Evolutionary conservation across 2,797 vertebrate genomes (phyloP), one percentile per base, ranked within the genome.

Genomic region (Darevskia nairensis): DNA sequence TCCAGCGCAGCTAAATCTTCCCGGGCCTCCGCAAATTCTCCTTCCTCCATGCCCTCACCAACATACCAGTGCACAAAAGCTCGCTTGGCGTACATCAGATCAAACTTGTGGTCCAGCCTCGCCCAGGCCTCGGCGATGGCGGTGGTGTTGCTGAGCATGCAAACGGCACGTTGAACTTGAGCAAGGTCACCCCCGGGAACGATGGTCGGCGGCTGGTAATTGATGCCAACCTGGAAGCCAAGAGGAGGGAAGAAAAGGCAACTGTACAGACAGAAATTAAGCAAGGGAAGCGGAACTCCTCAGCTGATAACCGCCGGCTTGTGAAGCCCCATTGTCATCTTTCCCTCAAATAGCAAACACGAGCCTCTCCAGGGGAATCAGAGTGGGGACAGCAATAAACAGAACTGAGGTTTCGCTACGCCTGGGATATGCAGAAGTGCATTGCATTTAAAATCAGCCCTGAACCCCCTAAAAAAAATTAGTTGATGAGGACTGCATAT

Each of bases 21-120:
- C 91, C 98, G 95, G 86, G 98, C 98, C 96, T 99, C 98, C 0
- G 98, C 97, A 69, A 99, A 99, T 94, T 99, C 98, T 61, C 98
- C 98, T 87, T 99, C 98, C 93, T 99, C 98, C 98, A 99, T 99
- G 39, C 98, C 98, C 91, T 99, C 98, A 0, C 98, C 98, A 8
- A 99, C 98, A 2, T 99, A 99, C 98, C 98, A 99, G 95, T 99
- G 98, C 89, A 99, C 98, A 82, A 99, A 99, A 61, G 98, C 98
- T 84, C 98, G 97, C 96, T 99, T 99, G 97, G 98, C 98, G 0
- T 98, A 99, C 98, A 99, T 99, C 87, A 99, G 97, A 92, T 99
- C 98, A 88, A 99, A 99, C 96, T 99, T 99, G 96, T 99, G 98
- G 94, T 99, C 98, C 0, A 99, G 97, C 68, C 98, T 96, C 2